Base-by-base conservation (phyloP, 2,888 invertebrate species). In the Lordiphosa andalusiaca region DNA sequence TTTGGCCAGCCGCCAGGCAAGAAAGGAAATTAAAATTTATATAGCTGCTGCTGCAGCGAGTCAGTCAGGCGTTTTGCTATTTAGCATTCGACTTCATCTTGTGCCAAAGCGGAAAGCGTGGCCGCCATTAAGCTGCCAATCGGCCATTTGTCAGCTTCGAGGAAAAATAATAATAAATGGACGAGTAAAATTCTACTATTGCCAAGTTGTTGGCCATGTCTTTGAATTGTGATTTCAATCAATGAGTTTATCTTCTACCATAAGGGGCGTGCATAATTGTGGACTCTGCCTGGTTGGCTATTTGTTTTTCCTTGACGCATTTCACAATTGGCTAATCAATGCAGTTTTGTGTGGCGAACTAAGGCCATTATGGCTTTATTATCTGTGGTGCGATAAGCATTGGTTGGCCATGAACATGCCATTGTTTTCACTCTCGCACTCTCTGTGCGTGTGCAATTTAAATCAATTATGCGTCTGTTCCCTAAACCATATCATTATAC, bases 71-170 rank as follows among this genome's bases (percentile, higher is more conserved):
- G 65, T 65, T 71, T 65, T 54, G 66, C 72, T 75, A 67, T 75
- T 77, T 83, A 77, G 80, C 75, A 77, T 67, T 44, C 30, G 42
- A 63, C 66, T 69, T 62, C 64, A 67, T 71, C 56, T 64, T 53
- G 58, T 64, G 69, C 67, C 72, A 67, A 69, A 74, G 62, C 72
- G 80, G 70, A 75, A 64, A 72, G 66, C 80, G 70, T 75, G 67
- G 70, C 67, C 72, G 72, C 70, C 83, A 78, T 83, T 78, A 72
- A 80, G 83, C 76, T 78, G 80, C 80, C 80, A 80, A 72, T 83
- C 73, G 73, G 51, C 83, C 70, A 83, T 83, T 77, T 83, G 83
- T 83, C 73, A 83, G 76, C 64, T 64, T 61, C 53, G 78, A 71
- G 61, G 61, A 69, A 30, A 60, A 50, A 42, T 48, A 61, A 16